Conservation (phyloP, 2,113 vertebrate species). For the Carlito syrichta region DNA sequence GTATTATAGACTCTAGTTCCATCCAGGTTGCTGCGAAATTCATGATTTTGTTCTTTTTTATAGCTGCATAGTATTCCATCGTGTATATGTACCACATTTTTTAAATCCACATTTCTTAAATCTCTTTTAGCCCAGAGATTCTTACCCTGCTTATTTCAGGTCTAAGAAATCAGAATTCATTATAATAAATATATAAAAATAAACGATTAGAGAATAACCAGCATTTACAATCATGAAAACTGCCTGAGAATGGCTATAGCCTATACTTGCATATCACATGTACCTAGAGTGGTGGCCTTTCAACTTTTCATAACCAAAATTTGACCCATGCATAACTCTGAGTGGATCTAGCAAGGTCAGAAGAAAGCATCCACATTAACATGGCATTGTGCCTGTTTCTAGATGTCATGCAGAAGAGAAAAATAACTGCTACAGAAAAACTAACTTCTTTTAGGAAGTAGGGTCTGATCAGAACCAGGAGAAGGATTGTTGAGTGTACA, state of each 20-base stretch:
- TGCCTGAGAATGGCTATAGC: neutral
- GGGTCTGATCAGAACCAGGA: neutral
- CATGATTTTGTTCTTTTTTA: too few species aligned
- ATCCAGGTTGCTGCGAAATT: too few species aligned
- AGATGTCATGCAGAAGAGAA: neutral
- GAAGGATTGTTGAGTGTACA: neutral
- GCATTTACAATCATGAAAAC: neutral
- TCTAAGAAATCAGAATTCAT: neutral
- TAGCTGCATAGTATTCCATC: too few species aligned
- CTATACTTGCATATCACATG: neutral
- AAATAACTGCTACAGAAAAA: neutral
- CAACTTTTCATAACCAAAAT: neutral
- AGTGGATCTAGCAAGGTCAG: neutral
- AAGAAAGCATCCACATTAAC: neutral
- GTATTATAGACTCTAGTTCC: too few species aligned
- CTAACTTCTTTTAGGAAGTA: neutral
- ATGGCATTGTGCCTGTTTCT: neutral
- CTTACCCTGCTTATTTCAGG: neutral
- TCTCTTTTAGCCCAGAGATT: neutral
- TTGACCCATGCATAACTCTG: neutral
- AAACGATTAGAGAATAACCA: constrained; percentile 24
- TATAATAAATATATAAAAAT: neutral
- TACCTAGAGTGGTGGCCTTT: neutral
- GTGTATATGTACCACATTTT: too few species aligned
- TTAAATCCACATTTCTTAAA: too few species aligned